Evolutionary conservation across 2,113 vertebrate species (phyloP), one percentile per base, ranked within the genome.

Genomic region (Anas platyrhynchos): DNA sequence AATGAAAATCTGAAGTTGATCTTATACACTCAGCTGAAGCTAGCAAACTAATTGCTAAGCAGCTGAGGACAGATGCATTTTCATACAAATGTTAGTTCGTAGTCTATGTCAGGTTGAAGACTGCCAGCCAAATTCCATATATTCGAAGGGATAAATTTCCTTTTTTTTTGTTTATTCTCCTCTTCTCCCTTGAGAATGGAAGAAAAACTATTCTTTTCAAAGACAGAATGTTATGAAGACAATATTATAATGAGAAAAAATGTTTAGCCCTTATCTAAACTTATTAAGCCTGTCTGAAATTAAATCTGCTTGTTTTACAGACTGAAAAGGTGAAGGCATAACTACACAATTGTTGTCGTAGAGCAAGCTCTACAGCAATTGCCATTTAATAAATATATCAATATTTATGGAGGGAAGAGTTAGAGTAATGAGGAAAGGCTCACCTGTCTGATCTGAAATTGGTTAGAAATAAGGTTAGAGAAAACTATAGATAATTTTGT

Each of bases 211-310:
- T n/a, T 89, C 54, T 43, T n/a, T 68, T 76, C 81, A 80, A 93
- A 69, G 87, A 83, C 88, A 46, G 43, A 50, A 84, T 88, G 89
- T 56, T 76, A 62, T 41, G 55, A 78, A 93, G 66, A 59, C 29
- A 89, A 66, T 80, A 88, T 46, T 75, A 71, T 92, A 94, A 91
- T 92, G 92, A 94, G 88, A 89, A 75, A 76, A 71, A 62, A 55
- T 68, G 44, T 41, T 92, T 91, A 67, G 81, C 62, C 83, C 56
- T 94, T 86, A 66, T 11, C 26, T 56, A n/a, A 74, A 75, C 46
- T 69, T 11, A 31, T 29, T 55, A 71, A 67, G 7, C n/a, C 9
- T 68, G 21, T n/a, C 25, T 77, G 76, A 81, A 85, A 72, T 72
- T 15, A 44, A 56, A 34, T 27, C 14, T 73, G 7, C 41, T 82